Evolutionary conservation across 2,113 vertebrate genomes (phyloP).

Genomic region (Hucho hucho): DNA sequence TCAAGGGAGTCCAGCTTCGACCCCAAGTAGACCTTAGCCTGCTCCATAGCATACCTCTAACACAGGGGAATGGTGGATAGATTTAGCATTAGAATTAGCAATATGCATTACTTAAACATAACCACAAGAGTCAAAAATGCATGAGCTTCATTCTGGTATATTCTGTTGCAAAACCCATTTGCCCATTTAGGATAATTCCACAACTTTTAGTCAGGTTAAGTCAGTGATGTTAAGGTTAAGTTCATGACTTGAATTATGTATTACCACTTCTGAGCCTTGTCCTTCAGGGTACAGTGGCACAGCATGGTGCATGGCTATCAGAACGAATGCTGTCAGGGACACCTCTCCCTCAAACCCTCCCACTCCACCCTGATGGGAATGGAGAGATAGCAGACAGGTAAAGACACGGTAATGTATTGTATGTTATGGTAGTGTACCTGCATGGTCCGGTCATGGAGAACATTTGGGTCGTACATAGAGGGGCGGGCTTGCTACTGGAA

Average conservation of each 20-base stretch:
- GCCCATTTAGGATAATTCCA: no score
- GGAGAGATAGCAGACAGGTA: background rate
- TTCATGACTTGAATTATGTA: background rate
- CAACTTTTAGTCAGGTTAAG: background rate
- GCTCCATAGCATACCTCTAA: slow-evolving; percentile 36
- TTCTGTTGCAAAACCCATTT: no score
- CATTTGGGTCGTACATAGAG: background rate
- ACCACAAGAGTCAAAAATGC: no score
- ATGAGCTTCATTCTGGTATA: no score
- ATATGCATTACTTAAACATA: no score
- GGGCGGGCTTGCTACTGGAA: no score
- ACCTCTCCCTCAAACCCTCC: slow-evolving; percentile 49
- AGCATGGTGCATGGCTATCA: slow-evolving; percentile 56
- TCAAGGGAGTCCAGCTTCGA: slow-evolving; percentile 22
- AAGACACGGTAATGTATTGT: no score
- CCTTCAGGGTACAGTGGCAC: background rate
- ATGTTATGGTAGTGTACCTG: no score
- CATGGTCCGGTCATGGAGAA: no score
- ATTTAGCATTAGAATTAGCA: background rate
- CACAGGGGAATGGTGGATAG: background rate
- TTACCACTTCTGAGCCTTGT: slow-evolving; percentile 55
- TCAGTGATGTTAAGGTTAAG: background rate
- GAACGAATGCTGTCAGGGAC: slow-evolving; percentile 68
- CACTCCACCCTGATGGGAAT: slow-evolving; percentile 61
- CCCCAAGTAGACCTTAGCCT: slow-evolving; percentile 32